Conservation (phyloP, 1,140 invertebrate species). For the Lutraria rhynchaena region DNA sequence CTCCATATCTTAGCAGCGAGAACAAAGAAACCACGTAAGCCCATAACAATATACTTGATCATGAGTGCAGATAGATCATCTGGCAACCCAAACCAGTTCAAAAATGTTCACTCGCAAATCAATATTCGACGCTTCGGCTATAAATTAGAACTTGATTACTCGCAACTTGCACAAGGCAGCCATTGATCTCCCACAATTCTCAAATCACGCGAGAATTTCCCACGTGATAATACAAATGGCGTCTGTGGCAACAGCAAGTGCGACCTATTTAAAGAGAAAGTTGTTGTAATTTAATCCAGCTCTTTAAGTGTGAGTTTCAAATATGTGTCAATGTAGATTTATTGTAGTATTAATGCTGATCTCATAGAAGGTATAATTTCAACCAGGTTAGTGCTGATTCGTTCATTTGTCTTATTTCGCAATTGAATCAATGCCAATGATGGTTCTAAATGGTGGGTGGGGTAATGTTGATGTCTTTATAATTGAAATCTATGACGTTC, state of each 20-base stretch:
- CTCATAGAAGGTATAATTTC: too few species aligned
- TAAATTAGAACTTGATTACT: slow-evolving; percentile 48
- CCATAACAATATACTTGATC: slow-evolving; percentile 98
- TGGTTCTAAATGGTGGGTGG: too few species aligned
- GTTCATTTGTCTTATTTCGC: too few species aligned
- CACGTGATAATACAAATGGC: slow-evolving; percentile 63
- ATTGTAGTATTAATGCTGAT: too few species aligned
- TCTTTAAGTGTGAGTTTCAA: too few species aligned
- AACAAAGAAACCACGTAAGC: slow-evolving; percentile 96
- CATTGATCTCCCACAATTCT: slow-evolving; percentile 77
- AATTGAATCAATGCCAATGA: too few species aligned
- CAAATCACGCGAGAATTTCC: slow-evolving; percentile 56
- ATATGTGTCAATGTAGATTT: too few species aligned
- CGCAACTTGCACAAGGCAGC: slow-evolving; percentile 65
- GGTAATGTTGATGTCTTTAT: too few species aligned
- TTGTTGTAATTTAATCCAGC: too few species aligned
- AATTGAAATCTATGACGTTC: too few species aligned
- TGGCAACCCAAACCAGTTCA: slow-evolving; percentile 19
- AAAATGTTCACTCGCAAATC: neutral
- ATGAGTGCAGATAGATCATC: slow-evolving; percentile 84
- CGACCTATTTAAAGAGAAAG: too few species aligned
- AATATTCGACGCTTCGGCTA: slow-evolving; percentile 9
- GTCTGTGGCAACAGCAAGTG: slow-evolving; percentile 67
- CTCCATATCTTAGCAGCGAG: slow-evolving; percentile 98
- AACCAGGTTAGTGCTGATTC: too few species aligned